Evolutionary conservation across 2,113 vertebrate species (phyloP), one percentile per base, ranked within the genome.

Genomic region (Clarias magur): DNA sequence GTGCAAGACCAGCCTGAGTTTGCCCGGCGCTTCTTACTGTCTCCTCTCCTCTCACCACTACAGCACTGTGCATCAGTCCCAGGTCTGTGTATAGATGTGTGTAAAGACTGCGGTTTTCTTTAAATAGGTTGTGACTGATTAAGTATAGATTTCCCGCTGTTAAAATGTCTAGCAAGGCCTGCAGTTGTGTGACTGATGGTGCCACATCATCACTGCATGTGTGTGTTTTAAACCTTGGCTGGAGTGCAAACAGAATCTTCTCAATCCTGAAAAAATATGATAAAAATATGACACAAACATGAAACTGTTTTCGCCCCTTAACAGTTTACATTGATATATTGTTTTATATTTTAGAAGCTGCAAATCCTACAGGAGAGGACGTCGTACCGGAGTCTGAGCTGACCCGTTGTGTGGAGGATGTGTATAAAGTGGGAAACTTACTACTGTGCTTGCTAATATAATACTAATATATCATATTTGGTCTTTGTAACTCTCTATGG

Each of bases 331-430:
- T 57, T 63, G 9, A 1, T 34, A 13, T 19, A 1, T 57, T 16
- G 9, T 82, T 62, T 56, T 3, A 82, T 59, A 63, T 88, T 82
- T 78, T 25, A 67, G 65, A 85, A 2, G 23, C 23, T 0, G 59
- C 53, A 80, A 62, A n/a, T 91, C 59, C 90, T 89, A 12, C 84
- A 94, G 94, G 38, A 0, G 91, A 87, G 23, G 90, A 89, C 27
- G 42, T 91, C 0, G 96, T 98, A 88, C 91, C 95, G 68, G 98
- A 99, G 91, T 92, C 93, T 88, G 96, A 96, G 90, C 94, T 99
- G 82, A 90, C 93, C 0, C 90, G 88, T n/a, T 98, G 97, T 68
- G 88, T 99, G 75, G 97, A 98, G 84, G 97, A 97, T 56, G 76
- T 97, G 3, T 95, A 95, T 92, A 99, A 99, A 96, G 98, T 99